Evolutionary conservation across 2,113 vertebrate species (phyloP).

Genomic region (Oncorhynchus gorbuscha): DNA sequence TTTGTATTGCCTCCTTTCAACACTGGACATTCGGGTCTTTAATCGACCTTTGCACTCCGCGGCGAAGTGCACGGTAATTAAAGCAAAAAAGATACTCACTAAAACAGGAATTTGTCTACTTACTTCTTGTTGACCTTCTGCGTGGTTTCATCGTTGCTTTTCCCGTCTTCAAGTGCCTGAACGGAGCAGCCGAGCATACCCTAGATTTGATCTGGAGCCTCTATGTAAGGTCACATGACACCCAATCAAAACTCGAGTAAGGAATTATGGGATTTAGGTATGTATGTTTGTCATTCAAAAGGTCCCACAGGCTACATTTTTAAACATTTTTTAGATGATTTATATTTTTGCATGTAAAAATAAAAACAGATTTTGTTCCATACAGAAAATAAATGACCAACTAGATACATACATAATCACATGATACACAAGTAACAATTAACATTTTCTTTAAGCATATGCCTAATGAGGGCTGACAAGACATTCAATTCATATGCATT

Average conservation of each 20-base stretch:
- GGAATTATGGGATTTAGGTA: background rate
- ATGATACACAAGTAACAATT: too few species aligned
- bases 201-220: background rate
- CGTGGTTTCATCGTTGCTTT: background rate
- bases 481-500: too few species aligned
- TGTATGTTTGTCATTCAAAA: background rate
- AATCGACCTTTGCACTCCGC: too few species aligned
- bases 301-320: background rate
- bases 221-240: background rate
- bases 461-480: background rate
- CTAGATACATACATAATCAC: too few species aligned
- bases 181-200: background rate
- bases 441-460: background rate
- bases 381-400: too few species aligned
- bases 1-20: too few species aligned
- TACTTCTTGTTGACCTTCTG: background rate
- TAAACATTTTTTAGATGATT: background rate
- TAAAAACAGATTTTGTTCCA: too few species aligned
- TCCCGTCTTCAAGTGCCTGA: background rate
- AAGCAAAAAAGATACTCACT: too few species aligned
- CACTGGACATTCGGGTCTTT: too few species aligned
- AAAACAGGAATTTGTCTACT: too few species aligned
- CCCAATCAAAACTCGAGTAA: background rate
- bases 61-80: too few species aligned
- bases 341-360: too few species aligned